Evolutionary conservation across 2,113 vertebrate genomes (phyloP), one percentile per base, ranked within the genome.

Genomic region (Amazona vittata): DNA sequence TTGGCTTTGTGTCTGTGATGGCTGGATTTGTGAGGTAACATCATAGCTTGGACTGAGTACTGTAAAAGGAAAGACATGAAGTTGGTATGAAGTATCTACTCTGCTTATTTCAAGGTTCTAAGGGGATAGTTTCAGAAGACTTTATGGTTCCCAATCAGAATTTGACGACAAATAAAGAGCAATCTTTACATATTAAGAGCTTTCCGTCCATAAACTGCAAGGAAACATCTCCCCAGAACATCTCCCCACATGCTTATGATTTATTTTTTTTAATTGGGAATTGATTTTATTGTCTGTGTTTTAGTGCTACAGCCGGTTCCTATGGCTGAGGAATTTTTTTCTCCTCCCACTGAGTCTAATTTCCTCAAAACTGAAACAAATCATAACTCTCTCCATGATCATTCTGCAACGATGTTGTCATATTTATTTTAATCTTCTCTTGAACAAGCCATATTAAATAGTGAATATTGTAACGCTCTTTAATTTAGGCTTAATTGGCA

Each of bases 361-460:
- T 84, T 95, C 64, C 59, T 90, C 80, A 69, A 69, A 82, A 80
- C 62, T 63, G 71, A 86, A 95, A 91, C 25, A 78, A 86, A 71
- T 78, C 5, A 2, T 85, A 60, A 79, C 39, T 89, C 11, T 92
- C 33, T 95, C 50, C 82, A 87, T 0, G 20, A 85, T 29, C 15
- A 4, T 31, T 43, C 70, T 82, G 55, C 43, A 77, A 17, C 25
- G 17, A 69, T 68, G 62, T 71, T 95, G 28, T 87, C 81, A 53
- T 82, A 52, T 60, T 94, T 85, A 82, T 93, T 96, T 94, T 49
- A 80, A 63, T 90, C 68, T 95, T 79, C 60, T 82, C 53, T 91
- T 59, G n/a, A 92, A 84, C 29, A 50, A 91, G 24, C 16, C 37
- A 9, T 87, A 75, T 76, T 96, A 86, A 86, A 75, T 35, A 87